Evolutionary conservation across 2,888 invertebrate genomes (phyloP), one percentile per base, ranked within the genome.

Genomic region (Trilocha varians): DNA sequence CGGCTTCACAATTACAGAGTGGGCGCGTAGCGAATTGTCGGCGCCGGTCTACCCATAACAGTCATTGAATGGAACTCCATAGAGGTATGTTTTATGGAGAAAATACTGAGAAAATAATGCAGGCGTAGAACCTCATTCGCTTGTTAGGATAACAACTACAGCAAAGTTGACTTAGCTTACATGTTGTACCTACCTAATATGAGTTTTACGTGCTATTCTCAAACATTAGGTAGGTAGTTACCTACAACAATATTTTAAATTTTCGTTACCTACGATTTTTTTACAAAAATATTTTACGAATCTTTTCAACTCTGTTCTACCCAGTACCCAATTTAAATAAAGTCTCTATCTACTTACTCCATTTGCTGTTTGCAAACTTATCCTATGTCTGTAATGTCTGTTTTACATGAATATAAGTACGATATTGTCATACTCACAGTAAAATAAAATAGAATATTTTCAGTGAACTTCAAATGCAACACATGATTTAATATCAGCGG

Each of bases 1-100:
- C 48, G 49, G 47, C 52, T 52, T 50, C 38, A 60, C 62, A 65
- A 65, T 70, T 64, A 57, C 38, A 57, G 49, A 45, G 74, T 64
- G 62, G 65, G 63, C 55, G 71, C 65, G 58, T 62, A 52, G 59
- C 72, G 63, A 72, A 71, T 69, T 53, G 43, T 46, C 63, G 68
- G 70, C 70, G 75, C 69, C 69, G 57, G 51, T 55, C 53, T 55
- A 50, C 50, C 64, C 62, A 59, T 66, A 64, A 60, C 59, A 43
- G 60, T 55, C 52, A 59, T 53, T 55, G 57, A 54, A 58, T 61
- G 25, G 25, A 25, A 25, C 25, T 25, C 25, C 25, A 25, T 25
- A 25, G 25, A 25, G 8, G 25, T 9, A 25, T 25, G 25, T 4
- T 25, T 25, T 25, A 25, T 25, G 25, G 25, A 25, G 25, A 25